Evolutionary conservation across 2,888 invertebrate genomes (phyloP), one percentile per base, ranked within the genome.

Genomic region (Danaus chrysippus): DNA sequence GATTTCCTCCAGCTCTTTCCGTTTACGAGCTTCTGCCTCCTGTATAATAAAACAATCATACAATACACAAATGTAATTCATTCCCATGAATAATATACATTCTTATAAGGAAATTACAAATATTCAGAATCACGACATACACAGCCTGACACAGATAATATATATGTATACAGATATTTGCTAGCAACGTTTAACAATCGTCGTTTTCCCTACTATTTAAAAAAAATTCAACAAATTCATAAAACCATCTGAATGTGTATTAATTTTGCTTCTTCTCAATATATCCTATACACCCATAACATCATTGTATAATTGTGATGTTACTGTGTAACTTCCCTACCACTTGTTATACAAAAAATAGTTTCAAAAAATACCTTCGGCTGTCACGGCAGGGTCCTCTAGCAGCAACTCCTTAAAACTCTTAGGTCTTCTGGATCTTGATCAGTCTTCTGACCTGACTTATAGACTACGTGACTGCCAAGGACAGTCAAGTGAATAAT

Each of bases 21-120:
- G 95, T 92, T 98, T 98, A 92, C 95, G 95, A 90, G 94, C 94
- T 93, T 99, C 98, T 93, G 98, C 98, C 93, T 98, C 98, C 98
- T 99, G 96, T 93, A 94, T 94, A 92, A 93, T 87, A 90, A 88
- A 91, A 86, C 67, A 73, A 72, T 71, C 71, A 66, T 71, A 62
- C 49, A 49, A 49, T 49, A 49, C 49, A 49, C 49, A 49, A 17
- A 17, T 49, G 49, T 49, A 17, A 17, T 49, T 17, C n/a, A n/a
- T 49, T 10, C 49, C n/a, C 17, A 49, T 49, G 49, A 10, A 49
- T 17, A 17, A 15, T 10, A 17, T 49, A 49, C 49, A 49, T 15
- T 49, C 11, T 15, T 17, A 17, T 49, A n/a, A 17, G 17, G 49
- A 49, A 49, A 17, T 49, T 49, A 49, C 49, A 49, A 17, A 10